Conservation (phyloP, 2,113 vertebrate species). For the Anarhynchus alexandrinus region DNA sequence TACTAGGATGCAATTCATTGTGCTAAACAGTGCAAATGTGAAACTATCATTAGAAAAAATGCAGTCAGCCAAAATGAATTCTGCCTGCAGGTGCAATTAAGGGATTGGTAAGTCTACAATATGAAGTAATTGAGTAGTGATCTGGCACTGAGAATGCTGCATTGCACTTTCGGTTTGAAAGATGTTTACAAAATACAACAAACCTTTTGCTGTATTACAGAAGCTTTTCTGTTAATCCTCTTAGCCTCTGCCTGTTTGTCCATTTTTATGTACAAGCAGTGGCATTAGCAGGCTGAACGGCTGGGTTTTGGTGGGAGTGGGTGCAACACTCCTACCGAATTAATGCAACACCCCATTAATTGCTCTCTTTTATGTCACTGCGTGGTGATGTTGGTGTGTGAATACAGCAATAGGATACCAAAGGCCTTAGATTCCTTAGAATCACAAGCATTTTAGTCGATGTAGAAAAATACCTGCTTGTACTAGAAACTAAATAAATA, state of each 20-base stretch:
- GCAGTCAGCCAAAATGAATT: constrained; percentile 25
- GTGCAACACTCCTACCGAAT: neutral
- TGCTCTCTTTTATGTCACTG: neutral
- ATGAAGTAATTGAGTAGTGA: neutral
- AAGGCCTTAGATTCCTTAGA: neutral
- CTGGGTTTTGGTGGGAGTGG: neutral
- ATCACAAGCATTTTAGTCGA: neutral
- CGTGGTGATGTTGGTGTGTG: neutral
- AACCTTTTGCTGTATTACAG: constrained; percentile 28
- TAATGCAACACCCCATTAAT: neutral
- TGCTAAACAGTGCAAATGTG: neutral
- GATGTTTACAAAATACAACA: constrained; percentile 29
- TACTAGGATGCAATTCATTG: constrained; percentile 8
- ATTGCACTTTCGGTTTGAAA: neutral
- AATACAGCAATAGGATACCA: neutral
- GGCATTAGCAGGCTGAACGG: neutral
- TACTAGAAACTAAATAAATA: neutral
- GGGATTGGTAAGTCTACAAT: constrained; percentile 18
- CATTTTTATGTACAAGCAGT: neutral
- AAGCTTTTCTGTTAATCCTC: constrained; percentile 20
- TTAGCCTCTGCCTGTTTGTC: constrained; percentile 19
- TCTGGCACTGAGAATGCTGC: neutral
- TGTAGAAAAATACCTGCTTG: neutral
- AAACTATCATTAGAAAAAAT: constrained; percentile 33
- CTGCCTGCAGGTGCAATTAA: constrained; percentile 58